Percentiles rank a stretch among this genome's conserved stretches.
These are phyloP conservation scores for Trachythela sp. DNA, from an alignment of 64 coral and sea anemone genomes.

Conservation along the genomic window DNA sequence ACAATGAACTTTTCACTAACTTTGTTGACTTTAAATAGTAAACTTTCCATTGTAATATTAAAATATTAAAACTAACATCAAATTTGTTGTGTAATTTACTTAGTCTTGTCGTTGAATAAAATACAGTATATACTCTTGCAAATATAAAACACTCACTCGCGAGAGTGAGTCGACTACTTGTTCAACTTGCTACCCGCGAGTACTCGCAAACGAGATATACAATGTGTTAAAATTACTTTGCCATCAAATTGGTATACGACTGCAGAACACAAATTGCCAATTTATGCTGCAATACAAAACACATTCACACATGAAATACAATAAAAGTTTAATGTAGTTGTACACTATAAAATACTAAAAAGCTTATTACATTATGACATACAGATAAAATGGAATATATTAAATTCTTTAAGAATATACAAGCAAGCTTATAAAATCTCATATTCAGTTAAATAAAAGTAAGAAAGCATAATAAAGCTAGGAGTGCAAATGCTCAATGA, in stretches of 20 bases:
- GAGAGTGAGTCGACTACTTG: too few relatives aligned
- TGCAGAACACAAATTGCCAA: too few relatives aligned
- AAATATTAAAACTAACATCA: not conserved
- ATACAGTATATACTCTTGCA: too few relatives aligned
- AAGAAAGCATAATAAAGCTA: not conserved
- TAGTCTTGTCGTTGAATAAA: not conserved
- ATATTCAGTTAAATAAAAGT: not conserved
- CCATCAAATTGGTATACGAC: too few relatives aligned
- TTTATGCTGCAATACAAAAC: too few relatives aligned
- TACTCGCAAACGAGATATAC: too few relatives aligned
- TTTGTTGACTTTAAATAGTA: not conserved
- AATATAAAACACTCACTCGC: too few relatives aligned
- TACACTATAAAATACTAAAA: not conserved
- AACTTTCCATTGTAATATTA: not conserved
- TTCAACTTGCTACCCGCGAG: too few relatives aligned
- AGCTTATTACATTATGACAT: not conserved
- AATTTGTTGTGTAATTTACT: not conserved
- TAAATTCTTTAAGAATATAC: slow-evolving; percentile 2
- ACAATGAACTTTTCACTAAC: not conserved
- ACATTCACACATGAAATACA: not conserved
- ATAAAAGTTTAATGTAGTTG: not conserved
- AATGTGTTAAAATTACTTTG: too few relatives aligned
- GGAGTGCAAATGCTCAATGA: too few relatives aligned
- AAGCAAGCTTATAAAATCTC: not conserved
- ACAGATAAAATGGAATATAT: not conserved